A percentile compares a stretch with the other conserved stretches of the same genome.
Conservation (phyloP, 2,113 vertebrate species). For the Corythoichthys intestinalis region DNA sequence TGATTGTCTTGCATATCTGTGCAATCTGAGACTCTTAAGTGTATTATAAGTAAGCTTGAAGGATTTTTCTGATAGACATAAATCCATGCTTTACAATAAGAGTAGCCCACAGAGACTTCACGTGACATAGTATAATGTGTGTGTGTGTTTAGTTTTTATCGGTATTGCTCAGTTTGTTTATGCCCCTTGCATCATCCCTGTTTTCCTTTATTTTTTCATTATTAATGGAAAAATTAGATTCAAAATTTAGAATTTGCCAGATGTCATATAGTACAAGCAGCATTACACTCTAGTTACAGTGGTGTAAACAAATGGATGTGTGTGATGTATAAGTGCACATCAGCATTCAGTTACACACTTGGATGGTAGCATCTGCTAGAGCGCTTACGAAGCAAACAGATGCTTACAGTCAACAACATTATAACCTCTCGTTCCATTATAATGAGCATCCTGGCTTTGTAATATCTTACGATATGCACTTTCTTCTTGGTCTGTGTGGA, state of each 20-base stretch:
- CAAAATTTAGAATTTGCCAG: conserved; percentile 5
- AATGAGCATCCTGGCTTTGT: conserved; percentile 8
- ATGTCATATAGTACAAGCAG: conserved; percentile 37
- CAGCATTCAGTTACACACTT: conserved; percentile 17
- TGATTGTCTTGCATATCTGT: no score
- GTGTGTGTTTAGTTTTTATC: no score
- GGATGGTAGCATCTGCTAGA: conserved; percentile 9
- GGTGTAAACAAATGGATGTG: conserved; percentile 45
- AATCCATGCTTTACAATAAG: no score
- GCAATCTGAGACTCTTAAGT: no score
- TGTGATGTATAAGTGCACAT: conserved; percentile 24
- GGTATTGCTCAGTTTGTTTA: no score
- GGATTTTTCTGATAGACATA: no score
- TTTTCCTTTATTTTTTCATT: no score
- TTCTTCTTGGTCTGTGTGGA: neutral
- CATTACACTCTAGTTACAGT: conserved; percentile 53
- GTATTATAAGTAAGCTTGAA: no score
- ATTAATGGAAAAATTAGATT: no score
- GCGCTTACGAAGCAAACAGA: conserved; percentile 29
- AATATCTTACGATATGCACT: conserved; percentile 12
- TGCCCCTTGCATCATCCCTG: no score
- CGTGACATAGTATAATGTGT: no score
- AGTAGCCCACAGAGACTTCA: no score
- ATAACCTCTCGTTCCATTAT: conserved; percentile 8
- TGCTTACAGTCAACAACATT: conserved; percentile 21